Evolutionary conservation across 2,113 vertebrate genomes (phyloP).

Genomic region (Cyprinodon brontotheroides): DNA sequence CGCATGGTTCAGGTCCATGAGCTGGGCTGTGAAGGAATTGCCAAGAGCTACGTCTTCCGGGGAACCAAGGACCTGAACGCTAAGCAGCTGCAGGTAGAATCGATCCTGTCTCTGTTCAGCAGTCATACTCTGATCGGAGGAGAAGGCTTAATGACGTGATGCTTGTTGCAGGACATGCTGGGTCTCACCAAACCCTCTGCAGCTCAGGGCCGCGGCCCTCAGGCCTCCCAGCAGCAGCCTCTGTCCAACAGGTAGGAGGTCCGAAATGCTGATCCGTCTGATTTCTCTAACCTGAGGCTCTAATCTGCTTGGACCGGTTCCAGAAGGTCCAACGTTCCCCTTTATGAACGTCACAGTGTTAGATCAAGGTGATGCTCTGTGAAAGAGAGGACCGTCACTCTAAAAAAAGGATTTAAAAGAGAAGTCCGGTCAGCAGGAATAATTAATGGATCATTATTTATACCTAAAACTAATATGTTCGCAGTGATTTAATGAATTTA

Average conservation of each 20-base stretch:
- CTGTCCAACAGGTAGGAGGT: constrained; percentile 90
- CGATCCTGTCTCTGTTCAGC: not conserved
- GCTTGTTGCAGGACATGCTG: constrained; percentile 89
- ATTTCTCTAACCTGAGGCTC: too few species aligned
- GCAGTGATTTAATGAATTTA: too few species aligned
- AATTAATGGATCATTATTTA: too few species aligned
- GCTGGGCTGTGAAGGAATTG: constrained; percentile 96
- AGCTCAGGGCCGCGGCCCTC: constrained; percentile 86
- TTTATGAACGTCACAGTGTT: too few species aligned
- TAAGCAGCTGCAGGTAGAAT: constrained; percentile 93
- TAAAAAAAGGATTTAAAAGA: too few species aligned
- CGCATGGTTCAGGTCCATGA: constrained; percentile 98
- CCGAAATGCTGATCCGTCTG: not conserved
- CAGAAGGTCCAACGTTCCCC: too few species aligned
- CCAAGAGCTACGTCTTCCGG: constrained; percentile 97
- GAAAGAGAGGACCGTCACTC: too few species aligned
- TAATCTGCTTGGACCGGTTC: not conserved
- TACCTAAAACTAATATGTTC: too few species aligned
- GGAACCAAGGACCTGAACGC: constrained; percentile 95
- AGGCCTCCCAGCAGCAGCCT: constrained; percentile 85
- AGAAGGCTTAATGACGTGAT: not conserved
- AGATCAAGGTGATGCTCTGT: too few species aligned
- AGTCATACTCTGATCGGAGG: not conserved
- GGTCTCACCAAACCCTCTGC: constrained; percentile 89
- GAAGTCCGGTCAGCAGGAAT: too few species aligned